Percentiles rank a stretch among this genome's conserved stretches.
Evolutionary conservation across 2,113 vertebrate genomes (phyloP).

Genomic region (Rhombomys opimus): DNA sequence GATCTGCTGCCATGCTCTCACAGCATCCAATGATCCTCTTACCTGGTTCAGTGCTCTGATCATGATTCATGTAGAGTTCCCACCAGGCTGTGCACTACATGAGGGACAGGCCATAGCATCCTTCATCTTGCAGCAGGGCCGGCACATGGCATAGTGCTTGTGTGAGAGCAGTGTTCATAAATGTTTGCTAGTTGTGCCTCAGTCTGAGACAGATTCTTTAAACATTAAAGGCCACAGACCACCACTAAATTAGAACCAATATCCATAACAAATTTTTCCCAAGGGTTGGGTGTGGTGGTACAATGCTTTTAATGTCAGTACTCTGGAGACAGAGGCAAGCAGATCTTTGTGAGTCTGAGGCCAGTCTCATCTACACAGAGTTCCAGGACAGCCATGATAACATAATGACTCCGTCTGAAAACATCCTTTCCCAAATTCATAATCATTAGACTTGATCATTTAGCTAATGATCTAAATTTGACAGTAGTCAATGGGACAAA

Average conservation of each 20-base stretch:
- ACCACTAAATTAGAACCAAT: not conserved
- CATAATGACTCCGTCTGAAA: not conserved
- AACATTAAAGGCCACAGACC: not conserved
- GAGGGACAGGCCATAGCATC: not conserved
- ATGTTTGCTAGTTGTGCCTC: not conserved
- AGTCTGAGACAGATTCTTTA: not conserved
- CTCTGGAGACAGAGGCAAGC: not conserved
- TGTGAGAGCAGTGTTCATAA: not conserved
- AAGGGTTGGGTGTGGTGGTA: not conserved
- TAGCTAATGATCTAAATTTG: not conserved
- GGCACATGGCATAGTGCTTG: not conserved
- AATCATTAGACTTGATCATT: not conserved
- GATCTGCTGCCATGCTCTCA: not conserved
- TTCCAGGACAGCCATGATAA: not conserved
- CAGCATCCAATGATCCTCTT: not conserved
- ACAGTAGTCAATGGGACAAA: not conserved
- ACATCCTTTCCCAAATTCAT: not conserved
- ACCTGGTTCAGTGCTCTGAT: not conserved
- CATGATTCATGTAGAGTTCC: not conserved
- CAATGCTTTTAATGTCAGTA: not conserved
- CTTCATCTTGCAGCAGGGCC: not conserved
- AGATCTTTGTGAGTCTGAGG: not conserved
- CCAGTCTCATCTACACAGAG: not conserved
- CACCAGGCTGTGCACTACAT: accelerated
- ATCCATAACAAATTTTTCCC: not conserved